phyloP scores from a whole-genome alignment of 2,888 invertebrate species.

The Copidosoma aretas region DNA sequence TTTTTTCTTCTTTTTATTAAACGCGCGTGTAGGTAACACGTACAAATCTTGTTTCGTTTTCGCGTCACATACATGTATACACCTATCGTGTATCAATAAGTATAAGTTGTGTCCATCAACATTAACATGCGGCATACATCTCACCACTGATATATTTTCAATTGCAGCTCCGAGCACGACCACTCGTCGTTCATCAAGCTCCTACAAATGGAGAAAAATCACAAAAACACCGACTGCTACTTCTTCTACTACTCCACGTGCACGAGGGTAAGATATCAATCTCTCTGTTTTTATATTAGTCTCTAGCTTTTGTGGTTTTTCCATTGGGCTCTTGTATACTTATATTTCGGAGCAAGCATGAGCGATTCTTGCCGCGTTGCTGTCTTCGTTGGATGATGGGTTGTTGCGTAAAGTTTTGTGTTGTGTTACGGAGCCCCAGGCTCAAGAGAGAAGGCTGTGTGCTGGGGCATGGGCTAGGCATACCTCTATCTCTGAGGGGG shows the following conservation, averaged over 20 bases:
- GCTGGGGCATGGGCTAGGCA: neutral
- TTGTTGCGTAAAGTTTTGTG: no score
- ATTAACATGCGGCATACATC: neutral
- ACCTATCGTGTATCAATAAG: no score
- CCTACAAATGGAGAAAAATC: slow-evolving; percentile 73
- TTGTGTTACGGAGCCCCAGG: no score
- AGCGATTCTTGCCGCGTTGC: no score
- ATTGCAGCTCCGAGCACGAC: slow-evolving; percentile 60
- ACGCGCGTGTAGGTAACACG: neutral
- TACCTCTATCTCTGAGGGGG: neutral
- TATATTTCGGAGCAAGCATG: neutral
- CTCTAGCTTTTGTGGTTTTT: neutral
- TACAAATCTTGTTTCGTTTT: no score
- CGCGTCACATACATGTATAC: no score
- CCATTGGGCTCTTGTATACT: neutral
- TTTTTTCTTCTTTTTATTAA: neutral
- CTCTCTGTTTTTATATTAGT: neutral
- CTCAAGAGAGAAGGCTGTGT: no score
- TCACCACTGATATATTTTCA: slow-evolving; percentile 32
- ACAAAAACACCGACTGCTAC: slow-evolving; percentile 83
- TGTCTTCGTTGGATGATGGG: no score
- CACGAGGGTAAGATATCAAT: slow-evolving; percentile 71
- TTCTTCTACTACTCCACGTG: slow-evolving; percentile 89
- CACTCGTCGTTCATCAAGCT: slow-evolving; percentile 59
- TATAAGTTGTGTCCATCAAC: no score